Conservation (phyloP, 2,797 vertebrate species). For the Thamnophis elegans region DNA sequence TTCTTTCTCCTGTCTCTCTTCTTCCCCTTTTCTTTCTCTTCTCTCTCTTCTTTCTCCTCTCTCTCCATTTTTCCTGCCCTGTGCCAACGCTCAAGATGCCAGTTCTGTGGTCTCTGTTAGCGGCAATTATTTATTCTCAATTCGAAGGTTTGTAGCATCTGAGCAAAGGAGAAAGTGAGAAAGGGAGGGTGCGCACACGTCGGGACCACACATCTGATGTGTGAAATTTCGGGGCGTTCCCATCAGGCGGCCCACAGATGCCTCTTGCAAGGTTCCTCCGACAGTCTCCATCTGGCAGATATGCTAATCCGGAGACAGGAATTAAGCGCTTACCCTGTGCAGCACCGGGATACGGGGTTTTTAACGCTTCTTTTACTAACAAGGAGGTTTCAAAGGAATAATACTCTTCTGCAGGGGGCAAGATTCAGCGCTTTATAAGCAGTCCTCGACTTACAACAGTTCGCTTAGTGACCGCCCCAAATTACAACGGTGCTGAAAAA, state of each 20-base stretch:
- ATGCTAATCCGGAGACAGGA: constrained; percentile 34
- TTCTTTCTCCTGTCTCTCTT: too few relatives aligned
- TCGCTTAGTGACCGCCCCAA: neutral
- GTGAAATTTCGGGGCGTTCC: constrained; percentile 50
- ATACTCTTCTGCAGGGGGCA: neutral
- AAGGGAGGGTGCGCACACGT: neutral
- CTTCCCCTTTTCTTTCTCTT: too few relatives aligned
- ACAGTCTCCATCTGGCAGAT: constrained; percentile 64
- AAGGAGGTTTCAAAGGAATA: neutral
- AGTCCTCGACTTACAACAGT: neutral
- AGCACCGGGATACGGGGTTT: constrained; percentile 3
- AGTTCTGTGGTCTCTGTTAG: neutral
- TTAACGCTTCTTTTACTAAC: neutral
- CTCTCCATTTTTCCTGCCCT: neutral
- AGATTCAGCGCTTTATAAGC: neutral
- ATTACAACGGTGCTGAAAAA: neutral
- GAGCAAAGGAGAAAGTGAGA: neutral
- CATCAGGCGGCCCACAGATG: constrained; percentile 32
- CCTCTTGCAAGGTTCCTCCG: constrained; percentile 49
- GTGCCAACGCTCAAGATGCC: neutral
- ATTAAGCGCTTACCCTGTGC: constrained; percentile 38
- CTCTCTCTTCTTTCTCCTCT: too few relatives aligned
- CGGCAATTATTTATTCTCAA: constrained; percentile 10
- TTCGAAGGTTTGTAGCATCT: constrained; percentile 28
- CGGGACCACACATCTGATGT: constrained; percentile 46